Evolutionary conservation across 2,113 vertebrate species (phyloP), one percentile per base, ranked within the genome.

Genomic region (Phylloscopus trochiloides): DNA sequence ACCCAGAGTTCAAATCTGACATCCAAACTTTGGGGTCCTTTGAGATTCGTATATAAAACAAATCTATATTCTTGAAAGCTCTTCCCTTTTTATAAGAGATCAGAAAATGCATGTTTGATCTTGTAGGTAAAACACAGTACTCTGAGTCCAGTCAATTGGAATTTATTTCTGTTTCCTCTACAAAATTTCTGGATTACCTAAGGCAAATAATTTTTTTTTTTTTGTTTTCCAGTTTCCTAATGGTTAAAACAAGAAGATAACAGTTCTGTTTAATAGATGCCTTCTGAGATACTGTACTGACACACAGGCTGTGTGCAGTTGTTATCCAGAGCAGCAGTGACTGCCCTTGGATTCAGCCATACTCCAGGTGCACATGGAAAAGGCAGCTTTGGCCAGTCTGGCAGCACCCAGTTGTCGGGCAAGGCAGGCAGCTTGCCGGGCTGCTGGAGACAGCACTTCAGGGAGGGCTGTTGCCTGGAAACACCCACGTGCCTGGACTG

Each of bases 361-460:
- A 0, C 32, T 32, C 34, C 29, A 63, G n/a, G 9, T 8, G 38
- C 45, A 31, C 20, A 3, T 0, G 2, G 12, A 70, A n/a, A 31
- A 61, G 14, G 31, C 1, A 1, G 28, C 13, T 70, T 50, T 52
- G 83, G 48, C 51, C 61, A 34, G 58, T 11, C 40, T 55, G 68
- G 21, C 36, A 65, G 54, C 34, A 72, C 21, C 31, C 70, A 40
- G 29, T 2, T 29, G 29, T 3, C 47, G 90, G 62, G 34, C 40
- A 29, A 42, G 79, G 29, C 40, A 50, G 57, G 51, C 29, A 42
- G 11, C 25, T 58, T 7, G 18, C 40, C 36, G 45, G 12, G 43
- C 29, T 47, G 26, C 66, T 55, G 75, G 18, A 71, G 62, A 17
- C 32, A 45, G 51, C 48, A 3, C 16, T 68, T 47, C 31, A 36